Percentiles rank a stretch among this genome's conserved stretches.
phyloP scores from a whole-genome alignment of 2,797 vertebrate genomes.

The Micrastur ruficollis region DNA sequence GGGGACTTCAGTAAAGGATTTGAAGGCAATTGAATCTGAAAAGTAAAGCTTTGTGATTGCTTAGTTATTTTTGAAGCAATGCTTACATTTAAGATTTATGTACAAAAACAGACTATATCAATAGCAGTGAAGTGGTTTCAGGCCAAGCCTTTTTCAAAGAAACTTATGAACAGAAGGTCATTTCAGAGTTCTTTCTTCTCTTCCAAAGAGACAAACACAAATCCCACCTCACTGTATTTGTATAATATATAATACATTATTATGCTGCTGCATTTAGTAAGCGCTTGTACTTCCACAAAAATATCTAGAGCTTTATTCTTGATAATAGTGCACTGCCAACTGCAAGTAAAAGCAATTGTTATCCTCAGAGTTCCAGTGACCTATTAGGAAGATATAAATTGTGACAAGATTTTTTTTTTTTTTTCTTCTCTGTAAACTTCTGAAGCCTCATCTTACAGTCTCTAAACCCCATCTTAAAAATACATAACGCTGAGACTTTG shows the following conservation, averaged over 20 bases:
- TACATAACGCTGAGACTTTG: not conserved
- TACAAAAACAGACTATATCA: constrained; percentile 48
- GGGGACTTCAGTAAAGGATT: constrained; percentile 64
- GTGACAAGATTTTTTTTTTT: not conserved
- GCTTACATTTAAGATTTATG: constrained; percentile 66
- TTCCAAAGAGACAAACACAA: constrained; percentile 35
- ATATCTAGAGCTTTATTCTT: constrained; percentile 29
- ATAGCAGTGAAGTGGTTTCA: constrained; percentile 42
- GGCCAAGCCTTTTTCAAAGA: constrained; percentile 47
- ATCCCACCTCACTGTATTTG: constrained; percentile 33
- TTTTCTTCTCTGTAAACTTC: not conserved
- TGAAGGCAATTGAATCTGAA: constrained; percentile 73
- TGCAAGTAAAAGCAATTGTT: not conserved
- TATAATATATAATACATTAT: constrained; percentile 46
- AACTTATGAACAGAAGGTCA: constrained; percentile 53
- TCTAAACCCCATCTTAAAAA: constrained; percentile 31
- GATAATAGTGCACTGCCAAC: not conserved
- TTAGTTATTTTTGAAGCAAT: constrained; percentile 70
- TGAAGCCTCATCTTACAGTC: not conserved
- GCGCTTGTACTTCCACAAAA: constrained; percentile 18
- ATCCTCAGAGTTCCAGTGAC: constrained; percentile 33
- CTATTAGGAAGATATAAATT: constrained; percentile 48
- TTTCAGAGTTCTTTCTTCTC: constrained; percentile 15
- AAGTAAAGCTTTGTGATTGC: constrained; percentile 74
- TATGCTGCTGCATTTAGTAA: constrained; percentile 16